Percentiles rank a stretch among this genome's conserved stretches.
Evolutionary conservation across 2,888 invertebrate genomes (phyloP).

Genomic region (Charanyca ferruginea): DNA sequence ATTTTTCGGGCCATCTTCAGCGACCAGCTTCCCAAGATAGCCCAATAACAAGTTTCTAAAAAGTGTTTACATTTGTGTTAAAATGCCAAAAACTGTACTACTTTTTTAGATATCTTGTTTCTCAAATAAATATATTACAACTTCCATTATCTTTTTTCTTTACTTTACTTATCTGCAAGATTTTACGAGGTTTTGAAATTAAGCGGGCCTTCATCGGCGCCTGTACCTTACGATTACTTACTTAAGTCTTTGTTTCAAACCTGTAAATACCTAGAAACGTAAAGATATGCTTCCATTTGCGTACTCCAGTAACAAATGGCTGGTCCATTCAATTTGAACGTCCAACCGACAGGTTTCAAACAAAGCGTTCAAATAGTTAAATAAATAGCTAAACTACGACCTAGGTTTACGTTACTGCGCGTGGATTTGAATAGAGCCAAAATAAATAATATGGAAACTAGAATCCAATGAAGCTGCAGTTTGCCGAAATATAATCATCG

Average conservation of each 20-base stretch:
- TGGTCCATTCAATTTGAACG: conserved; percentile 17
- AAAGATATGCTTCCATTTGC: conserved; percentile 1
- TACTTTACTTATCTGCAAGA: too few relatives aligned
- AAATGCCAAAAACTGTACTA: too few relatives aligned
- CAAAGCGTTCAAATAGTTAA: conserved; percentile 33
- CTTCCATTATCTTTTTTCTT: too few relatives aligned
- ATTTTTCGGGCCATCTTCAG: too few relatives aligned
- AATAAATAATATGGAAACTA: conserved; percentile 37
- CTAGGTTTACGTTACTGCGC: conserved; percentile 9
- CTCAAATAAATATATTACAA: too few relatives aligned
- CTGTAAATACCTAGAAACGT: background rate
- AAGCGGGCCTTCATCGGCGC: too few relatives aligned
- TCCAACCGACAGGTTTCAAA: conserved; percentile 44
- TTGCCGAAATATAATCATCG: conserved; percentile 8
- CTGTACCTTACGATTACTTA: too few relatives aligned
- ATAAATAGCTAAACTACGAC: conserved; percentile 12
- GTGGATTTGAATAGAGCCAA: conserved; percentile 35
- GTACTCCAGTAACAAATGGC: conserved; percentile 20
- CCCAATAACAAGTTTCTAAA: too few relatives aligned
- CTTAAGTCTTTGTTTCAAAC: background rate
- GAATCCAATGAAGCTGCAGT: background rate
- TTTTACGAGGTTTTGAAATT: too few relatives aligned
- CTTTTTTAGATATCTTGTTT: too few relatives aligned
- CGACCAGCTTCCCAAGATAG: too few relatives aligned
- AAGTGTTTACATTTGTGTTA: too few relatives aligned